Conservation (phyloP, 2,888 invertebrate species). For the Xestia rhomboidea region DNA sequence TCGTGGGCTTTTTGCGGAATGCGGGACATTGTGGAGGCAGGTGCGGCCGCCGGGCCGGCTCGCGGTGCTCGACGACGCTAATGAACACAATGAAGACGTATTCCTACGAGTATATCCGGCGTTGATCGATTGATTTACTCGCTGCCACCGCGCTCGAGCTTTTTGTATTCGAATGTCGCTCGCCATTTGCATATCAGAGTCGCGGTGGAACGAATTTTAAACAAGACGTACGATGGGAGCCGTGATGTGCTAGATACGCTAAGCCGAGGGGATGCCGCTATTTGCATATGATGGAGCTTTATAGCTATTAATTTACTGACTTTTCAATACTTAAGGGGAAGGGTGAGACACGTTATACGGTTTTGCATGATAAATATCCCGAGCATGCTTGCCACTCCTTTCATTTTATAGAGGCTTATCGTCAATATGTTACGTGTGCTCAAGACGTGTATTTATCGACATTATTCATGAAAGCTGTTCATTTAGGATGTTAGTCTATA, state of each 20-base stretch:
- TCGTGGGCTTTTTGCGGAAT: constrained; percentile 83
- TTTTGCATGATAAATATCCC: constrained; percentile 63
- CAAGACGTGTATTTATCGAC: constrained; percentile 42
- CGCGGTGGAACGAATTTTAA: constrained; percentile 87
- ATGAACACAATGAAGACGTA: constrained; percentile 91
- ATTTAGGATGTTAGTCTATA: constrained; percentile 37
- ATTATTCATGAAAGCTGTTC: constrained; percentile 47
- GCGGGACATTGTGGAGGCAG: constrained; percentile 83
- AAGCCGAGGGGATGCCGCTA: constrained; percentile 79
- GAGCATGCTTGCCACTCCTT: constrained; percentile 56
- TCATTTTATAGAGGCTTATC: constrained; percentile 60
- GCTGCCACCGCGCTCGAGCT: constrained; percentile 90
- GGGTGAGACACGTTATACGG: constrained; percentile 64
- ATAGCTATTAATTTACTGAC: constrained; percentile 75
- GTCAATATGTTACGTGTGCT: constrained; percentile 49
- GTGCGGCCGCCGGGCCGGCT: constrained; percentile 77
- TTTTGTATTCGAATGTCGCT: constrained; percentile 90
- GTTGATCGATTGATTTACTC: constrained; percentile 91
- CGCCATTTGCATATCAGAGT: constrained; percentile 88
- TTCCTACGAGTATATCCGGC: constrained; percentile 89
- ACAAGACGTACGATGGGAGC: constrained; percentile 83
- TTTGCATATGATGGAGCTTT: constrained; percentile 84
- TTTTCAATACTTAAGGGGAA: constrained; percentile 67
- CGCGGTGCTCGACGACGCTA: constrained; percentile 82
- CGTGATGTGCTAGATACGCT: constrained; percentile 81